Evolutionary conservation across 2,888 invertebrate species (phyloP).

Genomic region (Trachelus iudaicus): DNA sequence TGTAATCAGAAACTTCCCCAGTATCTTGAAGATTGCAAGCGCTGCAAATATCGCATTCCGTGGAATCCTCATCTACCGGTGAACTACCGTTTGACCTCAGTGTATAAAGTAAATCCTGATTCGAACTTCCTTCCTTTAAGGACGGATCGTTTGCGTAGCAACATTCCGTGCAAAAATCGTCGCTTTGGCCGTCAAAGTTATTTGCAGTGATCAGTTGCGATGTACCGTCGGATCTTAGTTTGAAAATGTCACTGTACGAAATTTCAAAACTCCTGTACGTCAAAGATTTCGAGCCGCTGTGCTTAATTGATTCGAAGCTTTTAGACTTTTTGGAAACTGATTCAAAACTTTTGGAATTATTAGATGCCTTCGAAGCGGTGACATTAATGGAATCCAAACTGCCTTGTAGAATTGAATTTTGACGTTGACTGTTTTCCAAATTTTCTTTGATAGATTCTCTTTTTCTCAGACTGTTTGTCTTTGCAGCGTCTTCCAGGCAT

Average conservation of each 20-base stretch:
- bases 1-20: slow-evolving; percentile 23
- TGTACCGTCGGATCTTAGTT: slow-evolving; percentile 42
- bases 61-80: slow-evolving; percentile 55
- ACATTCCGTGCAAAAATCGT: slow-evolving; percentile 59
- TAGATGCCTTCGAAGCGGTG: slow-evolving; percentile 20
- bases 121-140: slow-evolving; percentile 33
- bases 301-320: slow-evolving; percentile 60
- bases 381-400: slow-evolving; percentile 51
- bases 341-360: slow-evolving; percentile 27
- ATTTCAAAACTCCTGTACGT: slow-evolving; percentile 33
- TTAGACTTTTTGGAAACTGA: slow-evolving; percentile 59
- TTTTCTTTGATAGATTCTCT: neutral
- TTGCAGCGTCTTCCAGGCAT: neutral
- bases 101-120: slow-evolving; percentile 52
- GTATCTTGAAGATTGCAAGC: slow-evolving; percentile 53
- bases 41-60: slow-evolving; percentile 61
- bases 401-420: slow-evolving; percentile 35
- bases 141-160: slow-evolving; percentile 46
- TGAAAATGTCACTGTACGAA: slow-evolving; percentile 39
- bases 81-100: slow-evolving; percentile 55
- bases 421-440: slow-evolving; percentile 15
- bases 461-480: neutral
- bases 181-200: slow-evolving; percentile 44
- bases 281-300: slow-evolving; percentile 30
- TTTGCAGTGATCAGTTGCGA: slow-evolving; percentile 46